Conservation (phyloP, 2,113 vertebrate species). For the Glareola pratincola region DNA sequence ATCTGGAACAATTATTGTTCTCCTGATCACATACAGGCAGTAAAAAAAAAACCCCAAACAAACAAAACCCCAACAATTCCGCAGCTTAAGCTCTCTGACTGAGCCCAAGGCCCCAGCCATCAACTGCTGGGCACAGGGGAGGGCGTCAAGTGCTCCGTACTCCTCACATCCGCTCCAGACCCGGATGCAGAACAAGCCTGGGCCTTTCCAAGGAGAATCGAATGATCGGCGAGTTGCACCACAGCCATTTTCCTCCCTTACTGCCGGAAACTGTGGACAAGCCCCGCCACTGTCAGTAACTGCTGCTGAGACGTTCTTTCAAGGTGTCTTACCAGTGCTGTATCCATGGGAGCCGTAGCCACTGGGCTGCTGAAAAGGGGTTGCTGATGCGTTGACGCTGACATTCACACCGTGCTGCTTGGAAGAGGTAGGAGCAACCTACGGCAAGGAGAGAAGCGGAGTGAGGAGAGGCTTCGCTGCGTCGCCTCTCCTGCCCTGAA, state of each 20-base stretch:
- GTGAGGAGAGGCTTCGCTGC: neutral
- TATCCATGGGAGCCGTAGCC: slow-evolving; percentile 96
- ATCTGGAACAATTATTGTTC: neutral
- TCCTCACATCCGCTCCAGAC: neutral
- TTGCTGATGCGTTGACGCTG: slow-evolving; percentile 92
- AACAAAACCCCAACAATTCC: neutral
- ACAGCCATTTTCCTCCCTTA: neutral
- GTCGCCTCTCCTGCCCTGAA: neutral
- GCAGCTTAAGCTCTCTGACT: neutral
- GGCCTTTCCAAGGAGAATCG: neutral
- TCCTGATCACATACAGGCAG: neutral
- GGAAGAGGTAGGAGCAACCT: slow-evolving; percentile 98
- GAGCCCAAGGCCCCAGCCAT: too few species aligned
- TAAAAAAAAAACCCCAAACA: neutral
- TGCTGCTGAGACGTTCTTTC: neutral
- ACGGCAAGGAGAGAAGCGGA: neutral
- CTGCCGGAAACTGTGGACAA: neutral
- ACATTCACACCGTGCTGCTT: slow-evolving; percentile 98
- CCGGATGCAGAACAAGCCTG: neutral
- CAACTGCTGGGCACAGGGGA: neutral
- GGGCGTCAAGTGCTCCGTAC: rapidly evolving
- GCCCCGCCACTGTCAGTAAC: neutral
- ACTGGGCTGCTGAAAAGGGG: slow-evolving; percentile 94
- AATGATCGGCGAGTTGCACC: neutral
- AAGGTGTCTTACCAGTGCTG: slow-evolving; percentile 85